phyloP scores from a whole-genome alignment of 2,888 invertebrate genomes.

The Plemyria rubiginata region DNA sequence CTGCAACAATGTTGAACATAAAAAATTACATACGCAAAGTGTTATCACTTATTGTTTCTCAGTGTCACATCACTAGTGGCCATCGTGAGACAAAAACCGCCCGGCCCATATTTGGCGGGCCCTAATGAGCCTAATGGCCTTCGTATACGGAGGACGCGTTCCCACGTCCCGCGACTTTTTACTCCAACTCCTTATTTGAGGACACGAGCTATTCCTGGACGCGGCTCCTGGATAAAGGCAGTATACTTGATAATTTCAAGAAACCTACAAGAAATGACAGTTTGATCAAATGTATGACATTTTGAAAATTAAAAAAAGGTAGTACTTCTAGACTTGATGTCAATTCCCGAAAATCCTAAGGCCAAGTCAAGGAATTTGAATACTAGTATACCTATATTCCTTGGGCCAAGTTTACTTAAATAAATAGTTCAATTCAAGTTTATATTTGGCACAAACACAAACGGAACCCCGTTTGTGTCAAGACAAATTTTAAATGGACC shows the following conservation, averaged over 20 bases:
- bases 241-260: slow-evolving; percentile 14
- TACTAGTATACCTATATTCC: too few relatives aligned
- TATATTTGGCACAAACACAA: too few relatives aligned
- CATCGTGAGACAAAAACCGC: slow-evolving; percentile 45
- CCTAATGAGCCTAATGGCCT: slow-evolving; percentile 68
- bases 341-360: too few relatives aligned
- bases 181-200: slow-evolving; percentile 50
- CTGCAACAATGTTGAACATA: too few relatives aligned
- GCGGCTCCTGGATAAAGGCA: slow-evolving; percentile 10
- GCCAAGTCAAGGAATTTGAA: too few relatives aligned
- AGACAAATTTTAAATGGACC: too few relatives aligned
- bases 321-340: too few relatives aligned
- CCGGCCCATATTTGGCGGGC: slow-evolving; percentile 63
- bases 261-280: background rate
- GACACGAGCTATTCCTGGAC: slow-evolving; percentile 47
- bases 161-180: slow-evolving; percentile 59
- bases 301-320: background rate
- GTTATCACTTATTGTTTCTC: background rate
- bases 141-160: slow-evolving; percentile 55
- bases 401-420: too few relatives aligned
- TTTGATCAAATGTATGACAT: slow-evolving; percentile 1
- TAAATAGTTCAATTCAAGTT: too few relatives aligned
- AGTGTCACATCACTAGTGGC: slow-evolving; percentile 24
- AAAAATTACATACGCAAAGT: too few relatives aligned
- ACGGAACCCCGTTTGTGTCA: too few relatives aligned